These are phyloP conservation scores for Otus sunia DNA, from an alignment of 2,113 vertebrate genomes.

Conservation along the genomic window DNA sequence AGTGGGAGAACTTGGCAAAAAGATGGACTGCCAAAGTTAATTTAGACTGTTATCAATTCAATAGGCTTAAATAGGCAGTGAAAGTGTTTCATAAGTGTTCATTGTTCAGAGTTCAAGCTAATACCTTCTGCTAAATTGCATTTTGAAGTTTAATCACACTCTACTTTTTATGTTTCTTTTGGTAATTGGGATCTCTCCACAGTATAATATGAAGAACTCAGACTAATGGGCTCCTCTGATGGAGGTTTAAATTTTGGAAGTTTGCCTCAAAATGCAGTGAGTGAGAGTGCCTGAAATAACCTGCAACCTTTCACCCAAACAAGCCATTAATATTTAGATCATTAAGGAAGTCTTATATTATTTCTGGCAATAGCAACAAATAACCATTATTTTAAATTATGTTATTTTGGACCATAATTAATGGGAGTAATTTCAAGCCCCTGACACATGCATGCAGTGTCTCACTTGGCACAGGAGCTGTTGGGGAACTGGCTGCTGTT, in stretches of 20 bases:
- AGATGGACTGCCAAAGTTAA: conserved; percentile 59
- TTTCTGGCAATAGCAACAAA: neutral
- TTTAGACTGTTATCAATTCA: conserved; percentile 69
- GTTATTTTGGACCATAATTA: neutral
- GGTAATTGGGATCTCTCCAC: conserved; percentile 57
- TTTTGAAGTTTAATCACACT: conserved; percentile 68
- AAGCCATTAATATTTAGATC: neutral
- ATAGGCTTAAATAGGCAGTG: conserved; percentile 59
- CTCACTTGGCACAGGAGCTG: neutral
- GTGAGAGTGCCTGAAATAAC: neutral
- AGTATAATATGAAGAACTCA: neutral
- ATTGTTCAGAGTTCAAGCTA: conserved; percentile 59
- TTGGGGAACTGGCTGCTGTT: neutral
- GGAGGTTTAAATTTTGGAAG: conserved; percentile 25
- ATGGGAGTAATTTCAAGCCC: neutral
- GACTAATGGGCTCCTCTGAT: conserved; percentile 25
- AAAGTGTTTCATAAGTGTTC: conserved; percentile 60
- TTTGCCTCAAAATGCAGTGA: neutral
- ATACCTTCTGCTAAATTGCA: conserved; percentile 70
- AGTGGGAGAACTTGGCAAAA: conserved; percentile 50
- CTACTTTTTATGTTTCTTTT: conserved; percentile 54
- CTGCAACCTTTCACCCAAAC: neutral
- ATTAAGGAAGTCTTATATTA: neutral
- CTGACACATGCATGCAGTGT: rapidly evolving
- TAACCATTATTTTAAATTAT: neutral